Evolutionary conservation across 2,888 invertebrate species (phyloP), one percentile per base, ranked within the genome.

Genomic region (Hylaea fasciaria): DNA sequence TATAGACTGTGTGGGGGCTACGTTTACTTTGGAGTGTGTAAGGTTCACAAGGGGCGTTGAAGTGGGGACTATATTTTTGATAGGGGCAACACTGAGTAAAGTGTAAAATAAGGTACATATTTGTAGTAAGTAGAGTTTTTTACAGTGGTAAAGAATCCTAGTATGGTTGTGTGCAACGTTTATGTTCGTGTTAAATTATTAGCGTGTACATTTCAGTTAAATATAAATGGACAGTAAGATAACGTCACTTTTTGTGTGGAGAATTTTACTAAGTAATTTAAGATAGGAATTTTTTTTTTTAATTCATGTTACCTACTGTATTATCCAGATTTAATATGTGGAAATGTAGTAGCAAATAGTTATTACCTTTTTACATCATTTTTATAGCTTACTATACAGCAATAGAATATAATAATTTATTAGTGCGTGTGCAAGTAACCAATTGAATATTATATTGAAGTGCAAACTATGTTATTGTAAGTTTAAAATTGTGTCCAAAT

Each of bases 381-480:
- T 22, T 22, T 22, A 22, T 22, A 22, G 5, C 5, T 22, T 22
- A 22, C 22, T 3, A 22, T 5, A 22, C 5, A 22, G 2, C 2
- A 22, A 22, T 22, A 22, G 22, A 22, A 22, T 22, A 22, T 2
- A 39, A 39, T 8, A 22, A 16, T 16, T 46, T 28, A 44, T 56
- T 57, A 57, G 57, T 57, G 57, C 50, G 39, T 13, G 57, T 57
- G 57, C 57, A 12, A 35, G 51, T 57, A 46, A 50, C 45, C n/a
- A 37, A 2, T 37, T n/a, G 0, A 14, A 22, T 12, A 12, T 12
- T 37, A 3, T n/a, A 37, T n/a, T 7, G 40, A 39, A 22, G 22
- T 22, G 22, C 22, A 22, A 22, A 22, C 22, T 22, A 22, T 22
- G 5, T 22, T 22, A 22, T 22, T 22, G 5, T 22, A 22, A 3